Conservation (phyloP, 2,888 invertebrate genomes). For the Anoncus sp. region DNA sequence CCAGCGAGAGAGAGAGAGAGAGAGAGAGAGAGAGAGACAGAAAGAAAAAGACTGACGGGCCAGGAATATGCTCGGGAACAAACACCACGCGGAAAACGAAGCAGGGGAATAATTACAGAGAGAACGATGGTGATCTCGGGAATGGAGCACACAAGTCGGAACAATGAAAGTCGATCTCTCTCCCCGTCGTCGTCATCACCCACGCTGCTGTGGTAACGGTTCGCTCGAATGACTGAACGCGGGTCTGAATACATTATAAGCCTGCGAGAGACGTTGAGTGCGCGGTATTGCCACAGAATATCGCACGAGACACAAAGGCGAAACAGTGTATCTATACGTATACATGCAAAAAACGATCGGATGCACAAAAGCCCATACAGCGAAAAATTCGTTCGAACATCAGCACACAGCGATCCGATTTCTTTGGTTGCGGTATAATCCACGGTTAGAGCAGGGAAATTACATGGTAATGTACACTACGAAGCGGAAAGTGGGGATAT, state of each 20-base stretch:
- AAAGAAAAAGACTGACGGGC: constrained; percentile 45
- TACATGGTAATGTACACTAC: constrained; percentile 58
- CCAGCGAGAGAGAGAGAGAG: too few species aligned
- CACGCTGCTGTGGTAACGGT: constrained; percentile 50
- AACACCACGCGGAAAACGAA: constrained; percentile 26
- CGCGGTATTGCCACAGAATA: constrained; percentile 44
- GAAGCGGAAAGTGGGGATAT: constrained; percentile 18
- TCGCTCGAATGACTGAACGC: constrained; percentile 63
- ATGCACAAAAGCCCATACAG: constrained; percentile 24
- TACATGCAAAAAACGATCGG: constrained; percentile 20
- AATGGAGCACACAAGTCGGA: constrained; percentile 55
- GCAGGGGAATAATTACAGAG: constrained; percentile 57
- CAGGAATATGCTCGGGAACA: constrained; percentile 59
- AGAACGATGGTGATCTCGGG: constrained; percentile 49
- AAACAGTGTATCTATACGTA: constrained; percentile 15
- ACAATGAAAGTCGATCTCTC: constrained; percentile 67
- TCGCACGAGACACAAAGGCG: constrained; percentile 34
- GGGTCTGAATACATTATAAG: constrained; percentile 66
- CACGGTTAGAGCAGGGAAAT: constrained; percentile 59
- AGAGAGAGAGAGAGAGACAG: constrained; percentile 37
- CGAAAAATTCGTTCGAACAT: constrained; percentile 54
- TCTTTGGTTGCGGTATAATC: constrained; percentile 57
- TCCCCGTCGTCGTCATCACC: constrained; percentile 56
- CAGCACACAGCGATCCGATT: constrained; percentile 41
- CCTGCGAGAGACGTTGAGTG: constrained; percentile 28